Conservation (phyloP, 2,113 vertebrate species). For the Morone chrysops region DNA sequence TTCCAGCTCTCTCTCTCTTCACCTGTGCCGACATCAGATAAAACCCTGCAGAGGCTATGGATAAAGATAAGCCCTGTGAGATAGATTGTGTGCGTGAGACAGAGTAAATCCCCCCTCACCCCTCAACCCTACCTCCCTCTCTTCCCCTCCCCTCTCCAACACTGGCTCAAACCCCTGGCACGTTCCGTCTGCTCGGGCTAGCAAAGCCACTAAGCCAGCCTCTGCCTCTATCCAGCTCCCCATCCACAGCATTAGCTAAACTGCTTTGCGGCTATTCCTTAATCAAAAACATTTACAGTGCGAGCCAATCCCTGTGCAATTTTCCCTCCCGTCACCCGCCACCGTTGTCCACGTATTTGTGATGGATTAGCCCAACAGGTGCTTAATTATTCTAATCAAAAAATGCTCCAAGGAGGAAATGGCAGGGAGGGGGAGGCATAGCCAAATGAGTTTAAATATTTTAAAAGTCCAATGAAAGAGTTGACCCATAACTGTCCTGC, state of each 20-base stretch:
- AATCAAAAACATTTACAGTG: constrained; percentile 67
- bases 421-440: background rate
- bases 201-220: constrained; percentile 73
- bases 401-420: background rate
- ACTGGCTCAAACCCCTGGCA: constrained; percentile 63
- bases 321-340: background rate
- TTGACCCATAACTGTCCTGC: background rate
- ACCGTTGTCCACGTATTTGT: constrained; percentile 23
- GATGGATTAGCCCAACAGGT: constrained; percentile 69
- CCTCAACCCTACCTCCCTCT: too few relatives aligned
- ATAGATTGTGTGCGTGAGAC: constrained; percentile 55
- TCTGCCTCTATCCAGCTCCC: constrained; percentile 53
- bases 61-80: constrained; percentile 72
- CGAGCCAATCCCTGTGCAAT: constrained; percentile 37
- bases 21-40: constrained; percentile 51
- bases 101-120: constrained; percentile 57
- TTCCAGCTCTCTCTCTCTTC: constrained; percentile 30
- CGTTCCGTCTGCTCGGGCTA: constrained; percentile 54
- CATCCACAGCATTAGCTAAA: constrained; percentile 61
- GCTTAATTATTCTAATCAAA: constrained; percentile 62
- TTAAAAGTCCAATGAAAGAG: background rate
- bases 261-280: constrained; percentile 61
- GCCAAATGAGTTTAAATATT: constrained; percentile 21
- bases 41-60: constrained; percentile 55
- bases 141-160: constrained; percentile 19